phyloP scores from a whole-genome alignment of 1,140 invertebrate genomes.

The Elymnias hypermnestra region DNA sequence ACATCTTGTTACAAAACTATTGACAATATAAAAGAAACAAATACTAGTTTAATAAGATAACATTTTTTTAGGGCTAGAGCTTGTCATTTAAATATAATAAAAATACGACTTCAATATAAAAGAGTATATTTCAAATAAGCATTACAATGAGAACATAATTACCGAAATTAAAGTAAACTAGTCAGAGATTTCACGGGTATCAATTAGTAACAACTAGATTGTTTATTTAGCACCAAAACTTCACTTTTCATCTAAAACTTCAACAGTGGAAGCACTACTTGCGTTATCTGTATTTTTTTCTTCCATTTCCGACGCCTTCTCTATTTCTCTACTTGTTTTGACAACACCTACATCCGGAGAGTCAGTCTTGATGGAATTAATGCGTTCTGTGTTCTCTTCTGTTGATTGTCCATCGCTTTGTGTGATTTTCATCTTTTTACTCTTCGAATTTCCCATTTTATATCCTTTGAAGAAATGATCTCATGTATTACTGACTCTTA shows the following conservation, averaged over 20 bases:
- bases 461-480: slow-evolving; percentile 22
- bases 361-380: slow-evolving; percentile 54
- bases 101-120: slow-evolving; percentile 3
- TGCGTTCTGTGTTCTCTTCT: slow-evolving; percentile 37
- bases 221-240: slow-evolving; percentile 15
- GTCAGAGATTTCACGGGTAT: slow-evolving; percentile 10
- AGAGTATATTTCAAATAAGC: slow-evolving; percentile 14
- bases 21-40: too few relatives aligned
- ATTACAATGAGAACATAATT: slow-evolving; percentile 1
- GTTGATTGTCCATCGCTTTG: slow-evolving; percentile 29
- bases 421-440: slow-evolving; percentile 61
- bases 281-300: slow-evolving; percentile 53
- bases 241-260: slow-evolving; percentile 66
- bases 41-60: too few relatives aligned
- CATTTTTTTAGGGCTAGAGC: too few relatives aligned
- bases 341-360: slow-evolving; percentile 26
- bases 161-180: slow-evolving; percentile 9
- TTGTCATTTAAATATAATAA: background rate
- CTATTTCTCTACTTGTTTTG: slow-evolving; percentile 23
- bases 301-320: slow-evolving; percentile 27
- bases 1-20: too few relatives aligned
- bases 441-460: slow-evolving; percentile 62
- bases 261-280: slow-evolving; percentile 62
- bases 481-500: slow-evolving; percentile 33
- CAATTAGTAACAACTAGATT: background rate